Evolutionary conservation across 2,888 invertebrate genomes (phyloP), one percentile per base, ranked within the genome.

Genomic region (Gymnosoma rotundatum): DNA sequence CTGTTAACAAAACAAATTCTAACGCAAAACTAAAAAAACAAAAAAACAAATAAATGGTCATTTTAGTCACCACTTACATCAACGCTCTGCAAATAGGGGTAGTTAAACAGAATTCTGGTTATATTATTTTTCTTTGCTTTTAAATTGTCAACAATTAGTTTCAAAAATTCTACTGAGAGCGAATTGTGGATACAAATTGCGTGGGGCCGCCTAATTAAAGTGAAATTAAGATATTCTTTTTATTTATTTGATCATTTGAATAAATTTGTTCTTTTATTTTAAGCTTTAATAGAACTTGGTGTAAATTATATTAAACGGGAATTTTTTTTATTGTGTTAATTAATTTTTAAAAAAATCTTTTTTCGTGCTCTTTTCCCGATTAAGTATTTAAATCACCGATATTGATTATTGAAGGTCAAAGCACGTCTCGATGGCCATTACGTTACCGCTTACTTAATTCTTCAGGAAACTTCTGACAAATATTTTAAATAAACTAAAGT

Each of bases 1-100:
- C 78, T 84, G 63, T 84, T 72, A 73, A 67, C 58, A 56, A 69
- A 75, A 25, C 69, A 75, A 81, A 74, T 73, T 52, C 52, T 60
- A 61, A 61, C 1, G 36, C 20, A 63, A 70, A 61, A 45, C 61
- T 45, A 60, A 73, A 58, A 25, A 67, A 52, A 52, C 0, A 14
- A 12, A 42, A 20, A 12, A 52, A 54, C 21, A 54, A 12, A 38
- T 58, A 58, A 79, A 63, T 63, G 56, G 69, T 75, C 74, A 69
- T 75, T 80, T 79, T 66, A 56, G 52, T 50, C 54, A 61, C 25
- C 67, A 52, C 14, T 20, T 45, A 52, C 10, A 42, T 14, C 20
- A 18, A 18, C 20, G 5, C 42, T 25, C 10, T 4, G 21, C 4
- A 16, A 38, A 61, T 18, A 21, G 54, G 67, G 74, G 79, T 52